These are phyloP conservation scores for Caprella mutica DNA, from an alignment of 2,888 invertebrate genomes.

Conservation along the genomic window DNA sequence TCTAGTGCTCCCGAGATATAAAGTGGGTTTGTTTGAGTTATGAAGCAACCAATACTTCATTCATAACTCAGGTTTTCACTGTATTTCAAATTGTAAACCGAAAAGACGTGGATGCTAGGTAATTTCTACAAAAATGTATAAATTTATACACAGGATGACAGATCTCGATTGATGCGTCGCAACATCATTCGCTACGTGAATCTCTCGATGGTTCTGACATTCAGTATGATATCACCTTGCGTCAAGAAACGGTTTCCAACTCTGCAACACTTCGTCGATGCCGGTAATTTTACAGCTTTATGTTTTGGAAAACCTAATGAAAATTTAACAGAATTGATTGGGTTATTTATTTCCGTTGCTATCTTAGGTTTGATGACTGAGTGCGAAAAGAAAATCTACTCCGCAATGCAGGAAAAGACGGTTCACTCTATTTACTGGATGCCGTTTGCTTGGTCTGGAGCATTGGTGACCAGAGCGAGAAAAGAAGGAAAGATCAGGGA, in stretches of 20 bases:
- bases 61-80: too few species aligned
- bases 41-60: too few species aligned
- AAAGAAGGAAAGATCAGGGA: constrained; percentile 71
- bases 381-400: constrained; percentile 79
- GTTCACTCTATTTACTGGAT: constrained; percentile 85
- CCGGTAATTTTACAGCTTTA: constrained; percentile 41
- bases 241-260: constrained; percentile 82
- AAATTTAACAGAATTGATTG: neutral
- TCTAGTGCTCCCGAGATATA: too few species aligned
- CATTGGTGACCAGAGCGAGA: constrained; percentile 74
- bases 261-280: constrained; percentile 68
- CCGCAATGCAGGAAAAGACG: constrained; percentile 77
- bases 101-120: too few species aligned
- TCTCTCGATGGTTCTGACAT: constrained; percentile 73
- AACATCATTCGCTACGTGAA: constrained; percentile 73
- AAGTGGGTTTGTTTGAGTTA: too few species aligned
- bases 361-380: constrained; percentile 70
- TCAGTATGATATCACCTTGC: constrained; percentile 71
- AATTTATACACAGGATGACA: constrained; percentile 53
- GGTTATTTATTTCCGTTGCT: neutral
- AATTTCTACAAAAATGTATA: too few species aligned
- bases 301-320: neutral
- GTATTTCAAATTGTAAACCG: too few species aligned
- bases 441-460: constrained; percentile 88
- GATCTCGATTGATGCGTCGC: constrained; percentile 66